Base-by-base conservation (phyloP, 1,140 invertebrate genomes). In the Drosophila orosa region DNA sequence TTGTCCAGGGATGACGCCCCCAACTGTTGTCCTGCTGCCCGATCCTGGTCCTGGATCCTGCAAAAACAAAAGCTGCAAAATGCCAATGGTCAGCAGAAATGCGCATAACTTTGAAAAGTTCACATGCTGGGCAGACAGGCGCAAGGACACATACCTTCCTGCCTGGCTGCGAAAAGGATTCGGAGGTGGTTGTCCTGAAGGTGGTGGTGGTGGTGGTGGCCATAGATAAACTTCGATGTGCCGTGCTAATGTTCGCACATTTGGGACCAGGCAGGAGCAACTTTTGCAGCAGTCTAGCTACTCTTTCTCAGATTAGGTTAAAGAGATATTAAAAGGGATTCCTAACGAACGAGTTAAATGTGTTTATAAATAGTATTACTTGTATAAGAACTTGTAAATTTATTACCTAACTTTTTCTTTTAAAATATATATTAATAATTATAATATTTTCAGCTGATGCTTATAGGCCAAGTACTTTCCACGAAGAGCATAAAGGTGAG, bases 21-120 rank as follows among this genome's bases (percentile, higher is more conserved):
- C 66, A 52, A 17, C 65, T 69, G 19, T 52, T 1, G n/a, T 39
- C 37, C 12, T 13, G 9, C 40, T 45, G 9, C 13, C 35, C 37
- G 25, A 27, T 31, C 55, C 44, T 19, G 12, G 10, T 31, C 48
- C 27, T 13, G 29, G 22, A 15, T 10, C 24, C 27, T 56, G 56
- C 61, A 84, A 84, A 87, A 87, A 87, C 84, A 89, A 87, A 87
- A 89, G 84, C 83, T 87, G 84, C 84, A 89, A 73, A 87, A 87
- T 87, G 80, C 84, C 84, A 80, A 84, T 89, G 84, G 84, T 87
- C 84, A 89, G 84, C 84, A 87, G 79, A 86, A 86, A 89, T 83
- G 67, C 83, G 84, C 83, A 86, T 86, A 86, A 86, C 83, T 86
- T 86, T 79, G 67, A 65, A 89, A 86, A 86, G 72, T 86, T 89